These are phyloP conservation scores for Catharus minimus DNA, from an alignment of 2,113 vertebrate genomes.

Conservation along the genomic window DNA sequence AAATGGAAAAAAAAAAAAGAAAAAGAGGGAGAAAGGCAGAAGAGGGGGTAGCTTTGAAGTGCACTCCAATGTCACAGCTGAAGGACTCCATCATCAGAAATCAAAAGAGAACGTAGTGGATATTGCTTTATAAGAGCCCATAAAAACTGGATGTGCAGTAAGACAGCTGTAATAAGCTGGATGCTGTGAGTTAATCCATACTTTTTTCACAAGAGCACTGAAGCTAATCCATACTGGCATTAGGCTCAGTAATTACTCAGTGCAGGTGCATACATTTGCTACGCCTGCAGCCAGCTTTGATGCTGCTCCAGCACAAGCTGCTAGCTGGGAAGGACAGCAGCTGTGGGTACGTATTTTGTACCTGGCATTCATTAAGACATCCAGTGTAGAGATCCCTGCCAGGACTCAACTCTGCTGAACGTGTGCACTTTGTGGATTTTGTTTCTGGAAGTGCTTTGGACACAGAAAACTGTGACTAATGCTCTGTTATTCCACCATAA, in stretches of 20 bases:
- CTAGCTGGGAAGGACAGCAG: neutral
- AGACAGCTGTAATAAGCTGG: slow-evolving; percentile 23
- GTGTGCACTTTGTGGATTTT: neutral
- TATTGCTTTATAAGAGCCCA: slow-evolving; percentile 25
- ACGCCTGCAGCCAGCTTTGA: slow-evolving; percentile 34
- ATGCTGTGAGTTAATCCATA: slow-evolving; percentile 41
- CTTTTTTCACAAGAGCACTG: slow-evolving; percentile 13
- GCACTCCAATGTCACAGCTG: neutral
- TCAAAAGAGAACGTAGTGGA: neutral
- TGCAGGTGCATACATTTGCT: slow-evolving; percentile 46
- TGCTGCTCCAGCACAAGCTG: slow-evolving; percentile 44
- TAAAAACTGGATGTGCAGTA: slow-evolving; percentile 16
- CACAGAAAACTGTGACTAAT: neutral
- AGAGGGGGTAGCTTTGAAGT: slow-evolving; percentile 1
- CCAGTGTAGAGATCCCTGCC: neutral
- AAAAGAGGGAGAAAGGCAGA: neutral
- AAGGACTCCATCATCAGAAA: slow-evolving; percentile 21
- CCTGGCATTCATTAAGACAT: slow-evolving; percentile 18
- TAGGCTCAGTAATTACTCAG: slow-evolving; percentile 3
- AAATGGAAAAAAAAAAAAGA: neutral
- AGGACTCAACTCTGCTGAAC: neutral
- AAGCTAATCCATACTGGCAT: slow-evolving; percentile 44
- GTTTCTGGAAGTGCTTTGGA: slow-evolving; percentile 11
- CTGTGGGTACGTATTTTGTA: neutral
- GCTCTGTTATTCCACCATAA: neutral